A percentile compares a stretch with the other conserved stretches of the same genome.
phyloP scores from a whole-genome alignment of 2,113 vertebrate genomes.

The Petrocephalus microphthalmus region DNA sequence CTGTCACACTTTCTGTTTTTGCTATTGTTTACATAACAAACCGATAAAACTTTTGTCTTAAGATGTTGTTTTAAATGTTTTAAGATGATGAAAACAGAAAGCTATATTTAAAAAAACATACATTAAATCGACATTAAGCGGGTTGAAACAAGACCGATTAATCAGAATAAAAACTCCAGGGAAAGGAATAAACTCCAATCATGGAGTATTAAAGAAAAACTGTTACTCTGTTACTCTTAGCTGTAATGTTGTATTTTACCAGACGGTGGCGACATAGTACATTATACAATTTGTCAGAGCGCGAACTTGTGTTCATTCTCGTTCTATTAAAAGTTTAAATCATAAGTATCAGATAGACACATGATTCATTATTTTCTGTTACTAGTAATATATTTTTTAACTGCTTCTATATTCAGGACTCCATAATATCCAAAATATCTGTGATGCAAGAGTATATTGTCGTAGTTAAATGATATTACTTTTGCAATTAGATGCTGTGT shows the following conservation, averaged over 20 bases:
- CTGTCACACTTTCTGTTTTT: not conserved
- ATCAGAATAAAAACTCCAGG: not conserved
- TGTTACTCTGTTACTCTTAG: not conserved
- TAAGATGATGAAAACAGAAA: not conserved
- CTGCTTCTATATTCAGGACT: not conserved
- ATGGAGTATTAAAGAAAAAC: not conserved
- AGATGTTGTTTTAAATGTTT: not conserved
- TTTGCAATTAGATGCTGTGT: not conserved
- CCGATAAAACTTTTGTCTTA: not conserved
- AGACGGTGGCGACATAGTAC: not conserved
- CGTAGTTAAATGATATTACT: not conserved
- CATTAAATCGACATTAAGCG: not conserved
- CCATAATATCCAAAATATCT: not conserved
- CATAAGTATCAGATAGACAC: not conserved
- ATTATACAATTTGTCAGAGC: not conserved
- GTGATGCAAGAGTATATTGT: not conserved
- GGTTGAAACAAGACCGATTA: not conserved
- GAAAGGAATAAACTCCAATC: not conserved
- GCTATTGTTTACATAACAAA: not conserved
- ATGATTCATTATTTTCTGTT: not conserved
- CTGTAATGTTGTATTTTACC: not conserved
- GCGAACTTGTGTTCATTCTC: not conserved
- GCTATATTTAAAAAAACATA: not conserved
- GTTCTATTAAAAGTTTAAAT: not conserved
- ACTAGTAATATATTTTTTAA: not conserved